Conservation (phyloP, 2,888 invertebrate genomes). For the Tenthredo mesomela region DNA sequence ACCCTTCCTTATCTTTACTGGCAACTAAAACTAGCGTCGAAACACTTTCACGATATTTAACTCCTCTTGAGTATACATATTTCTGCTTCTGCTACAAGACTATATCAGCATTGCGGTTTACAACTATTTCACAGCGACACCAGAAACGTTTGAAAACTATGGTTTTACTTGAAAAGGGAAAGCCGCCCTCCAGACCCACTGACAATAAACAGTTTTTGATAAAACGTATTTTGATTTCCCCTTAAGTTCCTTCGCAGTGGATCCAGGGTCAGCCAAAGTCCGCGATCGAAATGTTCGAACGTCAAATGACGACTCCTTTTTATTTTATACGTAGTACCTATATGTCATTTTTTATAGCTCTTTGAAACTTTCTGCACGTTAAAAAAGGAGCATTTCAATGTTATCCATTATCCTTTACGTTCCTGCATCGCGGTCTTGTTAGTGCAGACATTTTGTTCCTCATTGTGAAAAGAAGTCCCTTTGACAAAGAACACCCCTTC, state of each 20-base stretch:
- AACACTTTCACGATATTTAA: constrained; percentile 36
- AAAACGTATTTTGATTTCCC: not conserved
- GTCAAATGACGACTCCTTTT: not conserved
- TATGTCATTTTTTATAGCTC: not conserved
- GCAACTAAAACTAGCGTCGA: constrained; percentile 10
- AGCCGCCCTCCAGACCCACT: constrained; percentile 1
- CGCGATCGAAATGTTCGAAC: not conserved
- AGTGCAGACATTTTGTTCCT: constrained; percentile 5
- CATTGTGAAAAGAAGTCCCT: not conserved
- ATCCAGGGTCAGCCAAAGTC: not conserved
- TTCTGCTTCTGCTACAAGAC: constrained; percentile 1
- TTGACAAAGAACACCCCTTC: constrained; percentile 3
- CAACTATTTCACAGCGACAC: constrained; percentile 12
- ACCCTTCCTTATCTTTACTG: constrained; percentile 47
- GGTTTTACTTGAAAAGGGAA: not conserved
- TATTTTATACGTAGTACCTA: not conserved
- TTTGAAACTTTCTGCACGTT: not conserved
- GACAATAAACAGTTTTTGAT: not conserved
- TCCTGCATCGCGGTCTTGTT: not conserved
- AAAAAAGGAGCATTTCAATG: constrained; percentile 13
- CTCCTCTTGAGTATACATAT: not conserved
- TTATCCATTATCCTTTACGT: constrained; percentile 2
- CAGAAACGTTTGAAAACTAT: not conserved
- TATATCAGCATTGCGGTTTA: constrained; percentile 18
- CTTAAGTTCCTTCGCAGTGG: not conserved